These are phyloP conservation scores for Monoplex corrugatus DNA, from an alignment of 2,888 invertebrate genomes.

Conservation along the genomic window DNA sequence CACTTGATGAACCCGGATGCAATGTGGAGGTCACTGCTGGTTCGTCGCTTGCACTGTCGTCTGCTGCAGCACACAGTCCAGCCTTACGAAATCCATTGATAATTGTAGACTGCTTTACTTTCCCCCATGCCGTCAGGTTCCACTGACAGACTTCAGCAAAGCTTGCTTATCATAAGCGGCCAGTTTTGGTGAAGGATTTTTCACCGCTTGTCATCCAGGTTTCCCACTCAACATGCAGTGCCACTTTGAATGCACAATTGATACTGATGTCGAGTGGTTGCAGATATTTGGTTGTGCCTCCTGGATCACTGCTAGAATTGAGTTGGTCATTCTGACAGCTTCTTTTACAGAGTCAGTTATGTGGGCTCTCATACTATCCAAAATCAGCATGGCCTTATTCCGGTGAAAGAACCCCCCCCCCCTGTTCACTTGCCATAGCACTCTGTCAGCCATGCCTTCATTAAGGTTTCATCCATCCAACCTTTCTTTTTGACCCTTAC, in stretches of 20 bases:
- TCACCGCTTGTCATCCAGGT: conserved; percentile 47
- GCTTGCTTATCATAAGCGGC: conserved; percentile 38
- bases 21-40: conserved; percentile 38
- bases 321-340: conserved; percentile 23
- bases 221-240: conserved; percentile 50
- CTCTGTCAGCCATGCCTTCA: background rate
- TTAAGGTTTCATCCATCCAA: background rate
- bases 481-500: conserved; percentile 49
- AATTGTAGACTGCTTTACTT: conserved; percentile 30
- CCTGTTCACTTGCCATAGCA: background rate
- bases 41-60: conserved; percentile 35
- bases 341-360: conserved; percentile 48
- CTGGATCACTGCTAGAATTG: conserved; percentile 28
- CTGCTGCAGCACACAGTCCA: conserved; percentile 34
- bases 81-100: conserved; percentile 35
- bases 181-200: conserved; percentile 40
- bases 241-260: too few species aligned
- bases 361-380: conserved; percentile 53
- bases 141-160: conserved; percentile 42
- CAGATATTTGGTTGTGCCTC: conserved; percentile 53
- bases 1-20: background rate
- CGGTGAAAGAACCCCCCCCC: background rate
- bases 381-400: conserved; percentile 46
- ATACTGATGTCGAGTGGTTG: conserved; percentile 57
- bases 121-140: conserved; percentile 37